Percentiles rank a stretch among this genome's conserved stretches.
Conservation (phyloP, 2,888 invertebrate genomes). For the Prenolepis imparis region DNA sequence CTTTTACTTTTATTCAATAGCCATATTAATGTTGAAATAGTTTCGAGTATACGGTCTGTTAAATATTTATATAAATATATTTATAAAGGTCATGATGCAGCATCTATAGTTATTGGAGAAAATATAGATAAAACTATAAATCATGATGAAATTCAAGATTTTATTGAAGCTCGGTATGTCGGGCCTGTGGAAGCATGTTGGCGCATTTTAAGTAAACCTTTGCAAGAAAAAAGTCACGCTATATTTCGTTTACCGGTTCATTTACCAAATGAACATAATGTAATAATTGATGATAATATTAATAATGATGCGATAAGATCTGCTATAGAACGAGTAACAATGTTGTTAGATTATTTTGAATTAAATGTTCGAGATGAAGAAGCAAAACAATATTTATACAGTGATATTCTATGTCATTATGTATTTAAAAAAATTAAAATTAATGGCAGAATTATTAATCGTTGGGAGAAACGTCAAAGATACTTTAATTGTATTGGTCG, state of each 20-base stretch:
- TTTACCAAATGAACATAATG: not conserved
- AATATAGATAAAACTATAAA: not conserved
- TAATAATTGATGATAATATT: not conserved
- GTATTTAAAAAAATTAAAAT: not conserved
- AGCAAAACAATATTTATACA: not conserved
- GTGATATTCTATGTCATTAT: slow-evolving; percentile 4
- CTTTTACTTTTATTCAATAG: slow-evolving; percentile 70
- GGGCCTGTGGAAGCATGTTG: slow-evolving; percentile 57
- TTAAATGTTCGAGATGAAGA: slow-evolving; percentile 18
- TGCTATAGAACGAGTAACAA: not conserved
- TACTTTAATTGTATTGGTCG: not conserved
- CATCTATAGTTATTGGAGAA: slow-evolving; percentile 60
- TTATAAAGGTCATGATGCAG: slow-evolving; percentile 75
- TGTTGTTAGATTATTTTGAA: slow-evolving; percentile 7
- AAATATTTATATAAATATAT: slow-evolving; percentile 69
- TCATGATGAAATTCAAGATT: slow-evolving; percentile 15
- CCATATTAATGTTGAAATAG: slow-evolving; percentile 78
- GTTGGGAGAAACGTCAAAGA: slow-evolving; percentile 10
- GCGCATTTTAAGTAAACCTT: slow-evolving; percentile 51
- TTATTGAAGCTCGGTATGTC: slow-evolving; percentile 51
- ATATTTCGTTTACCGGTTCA: slow-evolving; percentile 19
- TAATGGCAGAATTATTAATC: not conserved
- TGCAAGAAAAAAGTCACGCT: slow-evolving; percentile 55
- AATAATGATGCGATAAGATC: not conserved
- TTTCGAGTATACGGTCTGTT: slow-evolving; percentile 71